phyloP scores from a whole-genome alignment of 1,140 invertebrate species.

The Coenobita brevimanus region DNA sequence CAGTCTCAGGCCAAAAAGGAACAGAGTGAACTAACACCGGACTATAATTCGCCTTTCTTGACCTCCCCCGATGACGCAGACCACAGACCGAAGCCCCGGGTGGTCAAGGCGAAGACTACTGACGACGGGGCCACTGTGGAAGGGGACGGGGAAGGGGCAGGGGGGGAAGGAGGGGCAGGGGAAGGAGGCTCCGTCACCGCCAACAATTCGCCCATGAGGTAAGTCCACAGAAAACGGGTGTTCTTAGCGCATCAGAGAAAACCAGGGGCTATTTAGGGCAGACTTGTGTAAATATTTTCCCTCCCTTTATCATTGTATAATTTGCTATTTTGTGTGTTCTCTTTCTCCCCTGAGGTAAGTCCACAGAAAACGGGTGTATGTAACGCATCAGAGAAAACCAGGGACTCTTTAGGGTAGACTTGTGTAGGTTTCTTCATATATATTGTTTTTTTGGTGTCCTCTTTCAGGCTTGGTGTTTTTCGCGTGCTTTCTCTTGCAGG shows the following conservation, averaged over 20 bases:
- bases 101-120: slow-evolving; percentile 42
- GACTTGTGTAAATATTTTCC: no score
- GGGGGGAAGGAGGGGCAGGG: slow-evolving; percentile 77
- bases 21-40: background rate
- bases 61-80: background rate
- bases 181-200: slow-evolving; percentile 71
- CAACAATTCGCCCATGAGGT: slow-evolving; percentile 61
- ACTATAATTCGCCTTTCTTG: background rate
- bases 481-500: no score
- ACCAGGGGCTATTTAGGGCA: no score
- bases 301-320: no score
- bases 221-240: slow-evolving; percentile 42
- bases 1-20: slow-evolving; percentile 13
- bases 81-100: slow-evolving; percentile 15
- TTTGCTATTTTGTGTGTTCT: no score
- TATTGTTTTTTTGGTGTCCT: no score
- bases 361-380: no score
- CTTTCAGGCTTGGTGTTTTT: no score
- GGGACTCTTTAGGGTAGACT: no score
- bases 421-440: no score
- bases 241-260: no score
- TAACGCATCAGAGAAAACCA: no score
- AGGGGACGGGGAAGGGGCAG: slow-evolving; percentile 62
- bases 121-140: slow-evolving; percentile 26
- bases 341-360: slow-evolving; percentile 63